Percentiles rank a stretch among this genome's conserved stretches.
Conservation (phyloP, 2,888 invertebrate species). For the Catocala nupta region DNA sequence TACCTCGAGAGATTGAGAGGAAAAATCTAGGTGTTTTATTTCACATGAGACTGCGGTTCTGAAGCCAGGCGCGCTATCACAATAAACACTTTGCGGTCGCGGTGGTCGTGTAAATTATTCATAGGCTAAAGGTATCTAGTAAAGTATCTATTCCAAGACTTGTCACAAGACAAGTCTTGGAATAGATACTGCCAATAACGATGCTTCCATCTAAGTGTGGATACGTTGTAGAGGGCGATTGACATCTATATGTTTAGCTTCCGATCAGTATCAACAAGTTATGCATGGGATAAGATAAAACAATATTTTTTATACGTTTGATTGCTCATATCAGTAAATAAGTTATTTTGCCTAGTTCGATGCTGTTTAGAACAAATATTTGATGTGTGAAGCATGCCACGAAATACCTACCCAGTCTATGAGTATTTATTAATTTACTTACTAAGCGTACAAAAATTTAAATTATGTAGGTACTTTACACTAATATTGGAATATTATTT, state of each 20-base stretch:
- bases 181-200: constrained; percentile 66
- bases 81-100: constrained; percentile 81
- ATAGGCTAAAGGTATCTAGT: constrained; percentile 74
- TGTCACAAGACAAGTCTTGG: constrained; percentile 69
- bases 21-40: constrained; percentile 85
- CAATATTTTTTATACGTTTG: no score
- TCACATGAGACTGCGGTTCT: constrained; percentile 78
- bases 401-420: no score
- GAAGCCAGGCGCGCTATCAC: constrained; percentile 77
- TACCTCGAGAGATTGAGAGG: constrained; percentile 77
- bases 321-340: no score
- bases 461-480: no score
- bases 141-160: no score
- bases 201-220: constrained; percentile 38
- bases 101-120: constrained; percentile 77
- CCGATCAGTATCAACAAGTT: constrained; percentile 3
- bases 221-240: constrained; percentile 6
- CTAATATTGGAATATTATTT: no score
- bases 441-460: no score
- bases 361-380: no score
- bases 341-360: no score
- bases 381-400: no score
- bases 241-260: not conserved
- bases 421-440: no score
- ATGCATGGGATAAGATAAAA: not conserved